phyloP scores from a whole-genome alignment of 2,888 invertebrate genomes.

The Geotrupes spiniger region DNA sequence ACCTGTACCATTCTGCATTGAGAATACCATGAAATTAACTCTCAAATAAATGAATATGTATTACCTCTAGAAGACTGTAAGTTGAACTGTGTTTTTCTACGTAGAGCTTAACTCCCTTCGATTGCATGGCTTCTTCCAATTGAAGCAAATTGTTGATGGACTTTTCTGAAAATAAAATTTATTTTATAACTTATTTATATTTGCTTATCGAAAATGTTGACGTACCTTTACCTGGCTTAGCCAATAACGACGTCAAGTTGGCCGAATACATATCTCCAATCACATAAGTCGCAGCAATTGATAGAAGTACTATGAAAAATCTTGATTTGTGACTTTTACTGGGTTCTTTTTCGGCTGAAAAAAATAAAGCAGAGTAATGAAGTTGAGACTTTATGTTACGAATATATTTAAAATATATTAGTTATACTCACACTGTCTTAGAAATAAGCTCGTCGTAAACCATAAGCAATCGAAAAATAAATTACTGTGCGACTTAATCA shows the following conservation, averaged over 20 bases:
- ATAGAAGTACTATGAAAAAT: conserved; percentile 66
- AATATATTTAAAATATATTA: not conserved
- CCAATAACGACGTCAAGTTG: conserved; percentile 71
- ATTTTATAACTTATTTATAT: no score
- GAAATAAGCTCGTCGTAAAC: conserved; percentile 68
- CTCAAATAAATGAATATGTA: conserved; percentile 6
- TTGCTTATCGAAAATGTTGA: no score
- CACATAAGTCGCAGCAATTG: conserved; percentile 74
- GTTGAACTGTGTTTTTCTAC: conserved; percentile 74
- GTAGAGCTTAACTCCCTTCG: conserved; percentile 62
- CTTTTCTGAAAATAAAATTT: conserved; percentile 57
- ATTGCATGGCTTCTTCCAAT: conserved; percentile 64
- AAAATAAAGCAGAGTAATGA: no score
- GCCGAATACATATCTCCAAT: conserved; percentile 78
- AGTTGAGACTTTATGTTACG: no score
- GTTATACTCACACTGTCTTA: conserved; percentile 63
- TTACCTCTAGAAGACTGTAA: conserved; percentile 65
- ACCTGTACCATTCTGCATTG: conserved; percentile 67
- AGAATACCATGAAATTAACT: conserved; percentile 10
- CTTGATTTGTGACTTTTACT: conserved; percentile 65
- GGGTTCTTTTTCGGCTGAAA: conserved; percentile 58
- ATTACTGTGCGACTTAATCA: conserved; percentile 41
- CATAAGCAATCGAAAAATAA: conserved; percentile 65
- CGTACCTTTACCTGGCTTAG: conserved; percentile 63
- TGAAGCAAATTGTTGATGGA: conserved; percentile 66